Base-by-base conservation (phyloP, 2,888 invertebrate species). In the Rotaria sp. region DNA sequence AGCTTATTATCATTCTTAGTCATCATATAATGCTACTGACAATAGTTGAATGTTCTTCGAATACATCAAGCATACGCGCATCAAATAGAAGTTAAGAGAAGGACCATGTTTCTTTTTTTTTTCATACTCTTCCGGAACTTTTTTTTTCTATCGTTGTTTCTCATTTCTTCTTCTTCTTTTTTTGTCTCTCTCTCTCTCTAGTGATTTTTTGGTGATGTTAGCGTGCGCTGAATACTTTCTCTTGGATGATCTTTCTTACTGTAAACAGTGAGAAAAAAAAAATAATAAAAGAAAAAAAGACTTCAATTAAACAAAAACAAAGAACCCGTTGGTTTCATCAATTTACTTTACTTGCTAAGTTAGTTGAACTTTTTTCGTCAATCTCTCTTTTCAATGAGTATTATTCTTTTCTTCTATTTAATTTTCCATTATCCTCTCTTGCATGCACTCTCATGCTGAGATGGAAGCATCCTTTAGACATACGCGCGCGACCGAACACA, bases 51-150 rank as follows among this genome's bases (percentile, higher is more conserved):
- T 35, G 30, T 21, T 35, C 35, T 67, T 67, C 2, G 67, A 35
- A 67, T 21, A 67, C 67, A 5, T 35, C 67, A 67, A 67, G 67
- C 35, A 67, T 21, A 35, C 67, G 30, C 35, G 21, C 67, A 67
- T 67, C 67, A 67, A 35, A 35, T 35, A 67, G 67, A 67, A 67
- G 67, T 67, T 67, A 67, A 67, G 67, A 38, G 67, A 67, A 67
- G 30, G 67, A 35, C 35, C 21, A 67, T 67, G 67, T 67, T 67
- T 67, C 67, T 67, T 67, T 67, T 67, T 67, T 67, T 59, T 67
- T 35, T 67, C 67, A 67, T 8, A 67, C 67, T 67, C 67, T 38
- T 67, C 67, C 67, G 35, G 67, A 35, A 57, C 18, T 18, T n/a
- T 67, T 67, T 67, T 67, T 21, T 18, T 67, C 30, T 15, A 35